Percentiles rank a stretch among this genome's conserved stretches.
Evolutionary conservation across 2,888 invertebrate genomes (phyloP).

Genomic region (Micoletzkya japonica): DNA sequence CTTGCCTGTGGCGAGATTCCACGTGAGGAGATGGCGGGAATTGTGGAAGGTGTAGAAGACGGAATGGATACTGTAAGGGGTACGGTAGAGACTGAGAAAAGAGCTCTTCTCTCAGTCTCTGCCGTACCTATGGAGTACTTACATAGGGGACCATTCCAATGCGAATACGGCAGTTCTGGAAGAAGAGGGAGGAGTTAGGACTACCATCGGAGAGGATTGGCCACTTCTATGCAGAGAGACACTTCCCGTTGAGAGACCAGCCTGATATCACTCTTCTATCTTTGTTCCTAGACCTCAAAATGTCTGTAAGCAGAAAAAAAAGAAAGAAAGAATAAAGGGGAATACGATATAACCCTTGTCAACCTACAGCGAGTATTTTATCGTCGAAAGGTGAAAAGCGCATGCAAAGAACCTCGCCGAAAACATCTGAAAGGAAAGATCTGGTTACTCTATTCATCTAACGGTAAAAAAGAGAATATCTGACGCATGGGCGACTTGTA

Average conservation of each 20-base stretch:
- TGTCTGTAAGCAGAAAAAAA: no score
- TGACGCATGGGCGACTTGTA: slow-evolving; percentile 28
- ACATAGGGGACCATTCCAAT: slow-evolving; percentile 27
- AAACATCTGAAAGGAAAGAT: slow-evolving; percentile 24
- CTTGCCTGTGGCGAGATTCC: slow-evolving; percentile 21
- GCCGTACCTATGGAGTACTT: not conserved
- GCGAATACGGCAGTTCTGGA: slow-evolving; percentile 24
- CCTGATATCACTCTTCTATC: not conserved
- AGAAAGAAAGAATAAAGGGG: no score
- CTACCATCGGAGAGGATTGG: slow-evolving; percentile 28
- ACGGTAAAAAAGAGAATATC: not conserved
- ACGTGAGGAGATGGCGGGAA: slow-evolving; percentile 20
- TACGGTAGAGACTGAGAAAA: not conserved
- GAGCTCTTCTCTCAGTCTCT: not conserved
- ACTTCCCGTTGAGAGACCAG: slow-evolving; percentile 25
- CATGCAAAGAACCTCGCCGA: slow-evolving; percentile 32
- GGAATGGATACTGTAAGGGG: not conserved
- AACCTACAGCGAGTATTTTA: slow-evolving; percentile 8
- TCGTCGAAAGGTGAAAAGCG: slow-evolving; percentile 26
- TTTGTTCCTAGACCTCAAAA: no score
- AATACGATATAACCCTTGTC: no score
- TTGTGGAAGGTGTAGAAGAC: slow-evolving; percentile 23
- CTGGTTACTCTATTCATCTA: not conserved
- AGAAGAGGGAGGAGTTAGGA: slow-evolving; percentile 30
- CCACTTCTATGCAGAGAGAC: slow-evolving; percentile 20